Base-by-base conservation (phyloP, 2,113 vertebrate genomes). In the Otus sunia region DNA sequence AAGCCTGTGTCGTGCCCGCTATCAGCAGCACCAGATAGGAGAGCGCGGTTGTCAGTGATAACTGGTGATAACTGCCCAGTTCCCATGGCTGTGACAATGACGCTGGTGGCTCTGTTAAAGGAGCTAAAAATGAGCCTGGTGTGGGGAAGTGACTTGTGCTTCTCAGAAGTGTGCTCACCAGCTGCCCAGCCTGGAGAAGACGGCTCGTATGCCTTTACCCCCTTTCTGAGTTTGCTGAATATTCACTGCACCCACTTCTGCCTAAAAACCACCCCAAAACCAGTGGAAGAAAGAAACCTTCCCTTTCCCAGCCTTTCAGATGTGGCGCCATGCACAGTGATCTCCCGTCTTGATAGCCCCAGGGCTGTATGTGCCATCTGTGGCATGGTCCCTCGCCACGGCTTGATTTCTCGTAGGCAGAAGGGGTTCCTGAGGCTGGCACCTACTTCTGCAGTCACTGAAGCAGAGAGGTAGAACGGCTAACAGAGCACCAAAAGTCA, bases 181-280 rank as follows among this genome's bases (percentile, higher is more conserved):
- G 59, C 78, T 88, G 47, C 47, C 26, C 19, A 17, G 34, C 52
- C 49, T 0, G 1, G 19, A n/a, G 52, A 62, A 94, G 58, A 34
- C 1, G 3, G 41, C 3, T 1, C 23, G 1, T 4, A 21, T 1
- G 4, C 41, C 47, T 79, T 76, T 53, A 23, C 5, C 6, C 11
- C 10, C 34, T 8, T 52, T 45, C 23, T 52, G 55, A 86, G 34
- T 27, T 58, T 23, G 10, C 56, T 43, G 30, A 18, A 68, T 89
- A 78, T 75, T 60, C 43, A 12, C 47, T 29, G 20, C 25, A 15
- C 15, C 30, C 62, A 7, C 30, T 69, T 26, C 34, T 84, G 23
- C 25, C 45, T 87, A 52, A 53, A 71, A 87, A 25, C 8, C 1
- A 72, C 25, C 77, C 37, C 36, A 15, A 86, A 89, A 84, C 0